Conservation (phyloP, 2,888 invertebrate genomes). For the Dugesia japonica region DNA sequence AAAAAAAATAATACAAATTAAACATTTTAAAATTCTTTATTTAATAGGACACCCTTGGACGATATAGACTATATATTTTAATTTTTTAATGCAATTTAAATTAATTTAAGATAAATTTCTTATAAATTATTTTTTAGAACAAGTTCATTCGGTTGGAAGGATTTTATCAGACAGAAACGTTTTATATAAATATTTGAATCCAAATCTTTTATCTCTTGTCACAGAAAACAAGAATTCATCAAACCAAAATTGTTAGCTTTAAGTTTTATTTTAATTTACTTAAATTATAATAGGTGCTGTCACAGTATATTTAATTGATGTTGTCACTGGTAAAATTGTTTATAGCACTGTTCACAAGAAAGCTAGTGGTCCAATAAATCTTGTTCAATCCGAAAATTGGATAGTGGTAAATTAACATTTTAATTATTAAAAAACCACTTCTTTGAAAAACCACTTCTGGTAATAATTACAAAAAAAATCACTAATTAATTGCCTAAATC, state of each 20-base stretch:
- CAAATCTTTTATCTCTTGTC: constrained; percentile 74
- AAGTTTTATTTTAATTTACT: not conserved
- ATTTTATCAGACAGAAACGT: constrained; percentile 86
- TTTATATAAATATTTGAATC: constrained; percentile 92
- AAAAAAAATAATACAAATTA: no score
- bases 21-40: no score
- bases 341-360: constrained; percentile 69
- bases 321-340: constrained; percentile 70
- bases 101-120: no score
- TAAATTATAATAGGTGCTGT: constrained; percentile 48
- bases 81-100: no score
- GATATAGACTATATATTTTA: no score
- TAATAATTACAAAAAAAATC: no score
- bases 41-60: no score
- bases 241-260: constrained; percentile 20
- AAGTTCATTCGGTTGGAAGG: constrained; percentile 78
- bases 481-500: no score
- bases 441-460: no score
- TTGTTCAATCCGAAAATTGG: constrained; percentile 92
- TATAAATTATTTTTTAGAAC: constrained; percentile 46
- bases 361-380: constrained; percentile 65
- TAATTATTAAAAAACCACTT: no score
- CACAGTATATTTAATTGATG: constrained; percentile 71
- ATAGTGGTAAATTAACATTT: constrained; percentile 57
- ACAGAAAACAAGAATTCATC: constrained; percentile 58